phyloP scores from a whole-genome alignment of 2,113 vertebrate species.

The Phalacrocorax brasilianus region DNA sequence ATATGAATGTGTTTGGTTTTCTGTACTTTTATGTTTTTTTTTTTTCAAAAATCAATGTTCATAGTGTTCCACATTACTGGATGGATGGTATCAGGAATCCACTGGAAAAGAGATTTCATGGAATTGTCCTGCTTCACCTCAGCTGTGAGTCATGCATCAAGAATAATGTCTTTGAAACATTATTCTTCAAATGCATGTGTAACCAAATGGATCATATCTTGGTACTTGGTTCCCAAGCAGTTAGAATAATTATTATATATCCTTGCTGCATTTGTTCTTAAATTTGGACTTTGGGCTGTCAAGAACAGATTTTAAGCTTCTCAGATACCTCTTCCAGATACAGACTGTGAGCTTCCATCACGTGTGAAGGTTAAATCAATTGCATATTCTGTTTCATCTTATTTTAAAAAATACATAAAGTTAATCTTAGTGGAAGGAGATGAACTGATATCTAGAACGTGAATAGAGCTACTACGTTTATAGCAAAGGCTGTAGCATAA shows the following conservation, averaged over 20 bases:
- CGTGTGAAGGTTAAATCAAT: background rate
- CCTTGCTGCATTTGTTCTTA: background rate
- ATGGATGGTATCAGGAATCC: background rate
- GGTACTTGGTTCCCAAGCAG: background rate
- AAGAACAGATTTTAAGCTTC: background rate
- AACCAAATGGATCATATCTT: background rate
- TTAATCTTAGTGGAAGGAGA: background rate
- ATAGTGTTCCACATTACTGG: background rate
- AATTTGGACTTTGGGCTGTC: background rate
- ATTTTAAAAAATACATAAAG: background rate
- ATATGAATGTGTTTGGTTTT: background rate
- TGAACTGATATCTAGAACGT: background rate
- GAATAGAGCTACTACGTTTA: background rate
- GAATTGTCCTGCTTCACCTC: background rate
- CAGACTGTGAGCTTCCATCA: background rate
- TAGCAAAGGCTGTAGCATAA: background rate
- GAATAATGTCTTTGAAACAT: background rate
- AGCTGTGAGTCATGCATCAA: background rate
- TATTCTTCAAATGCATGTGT: background rate
- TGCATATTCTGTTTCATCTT: background rate
- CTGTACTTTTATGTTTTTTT: too few species aligned
- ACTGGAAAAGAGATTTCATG: background rate
- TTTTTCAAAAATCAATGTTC: background rate
- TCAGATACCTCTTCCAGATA: background rate
- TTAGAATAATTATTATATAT: background rate